Conservation (phyloP, 2,888 invertebrate species). For the Trissonchulus latispiculum region DNA sequence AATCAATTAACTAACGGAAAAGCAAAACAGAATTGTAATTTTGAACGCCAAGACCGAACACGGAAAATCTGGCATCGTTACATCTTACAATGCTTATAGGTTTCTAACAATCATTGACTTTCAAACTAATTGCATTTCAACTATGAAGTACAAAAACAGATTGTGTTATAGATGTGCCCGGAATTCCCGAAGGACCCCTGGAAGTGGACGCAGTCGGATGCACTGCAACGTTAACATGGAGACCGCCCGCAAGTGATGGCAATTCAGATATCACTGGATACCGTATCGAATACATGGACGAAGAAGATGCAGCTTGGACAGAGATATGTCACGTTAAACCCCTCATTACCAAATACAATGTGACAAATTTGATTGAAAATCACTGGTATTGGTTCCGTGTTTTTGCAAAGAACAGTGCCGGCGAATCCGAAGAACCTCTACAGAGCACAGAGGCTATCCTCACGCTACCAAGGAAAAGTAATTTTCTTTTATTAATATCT, state of each 20-base stretch:
- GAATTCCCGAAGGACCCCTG: slow-evolving; percentile 65
- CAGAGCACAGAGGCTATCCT: slow-evolving; percentile 25
- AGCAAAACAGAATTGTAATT: too few species aligned
- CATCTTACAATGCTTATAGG: too few species aligned
- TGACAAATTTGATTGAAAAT: slow-evolving; percentile 38
- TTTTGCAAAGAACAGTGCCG: slow-evolving; percentile 46
- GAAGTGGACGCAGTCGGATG: slow-evolving; percentile 70
- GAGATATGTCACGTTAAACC: background rate
- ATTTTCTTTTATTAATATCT: too few species aligned
- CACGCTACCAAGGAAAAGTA: too few species aligned
- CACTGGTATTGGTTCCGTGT: slow-evolving; percentile 47
- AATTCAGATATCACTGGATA: slow-evolving; percentile 79
- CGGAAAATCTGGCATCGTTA: too few species aligned
- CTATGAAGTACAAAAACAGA: too few species aligned
- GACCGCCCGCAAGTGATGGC: slow-evolving; percentile 73
- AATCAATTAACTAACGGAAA: too few species aligned
- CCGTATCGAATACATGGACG: slow-evolving; percentile 64
- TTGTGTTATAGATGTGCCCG: background rate
- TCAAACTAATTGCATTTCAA: too few species aligned
- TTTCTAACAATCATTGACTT: too few species aligned
- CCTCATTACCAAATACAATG: background rate
- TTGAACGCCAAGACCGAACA: too few species aligned
- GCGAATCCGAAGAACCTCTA: slow-evolving; percentile 46
- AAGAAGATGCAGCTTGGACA: background rate
- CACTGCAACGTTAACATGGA: slow-evolving; percentile 70